Evolutionary conservation across 2,888 invertebrate genomes (phyloP).

Genomic region (Leucania comma): DNA sequence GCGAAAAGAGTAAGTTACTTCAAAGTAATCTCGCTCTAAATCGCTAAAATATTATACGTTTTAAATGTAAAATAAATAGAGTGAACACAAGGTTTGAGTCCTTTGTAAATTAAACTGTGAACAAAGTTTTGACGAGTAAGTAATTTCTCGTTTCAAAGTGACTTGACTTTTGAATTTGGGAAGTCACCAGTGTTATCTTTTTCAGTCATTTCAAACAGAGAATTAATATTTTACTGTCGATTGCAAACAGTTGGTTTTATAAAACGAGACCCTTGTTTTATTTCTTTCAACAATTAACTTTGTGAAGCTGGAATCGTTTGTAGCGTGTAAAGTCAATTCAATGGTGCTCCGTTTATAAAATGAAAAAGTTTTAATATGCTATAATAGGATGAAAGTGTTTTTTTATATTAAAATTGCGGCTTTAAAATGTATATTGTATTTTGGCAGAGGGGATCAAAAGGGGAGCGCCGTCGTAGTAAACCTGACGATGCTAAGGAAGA

Average conservation of each 20-base stretch:
- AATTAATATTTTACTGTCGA: slow-evolving; percentile 47
- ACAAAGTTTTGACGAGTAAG: slow-evolving; percentile 62
- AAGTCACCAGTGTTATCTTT: slow-evolving; percentile 58
- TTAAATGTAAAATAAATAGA: slow-evolving; percentile 30
- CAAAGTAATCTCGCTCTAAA: slow-evolving; percentile 8
- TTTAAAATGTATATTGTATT: slow-evolving; percentile 52
- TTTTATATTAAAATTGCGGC: slow-evolving; percentile 32
- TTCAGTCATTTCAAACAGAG: slow-evolving; percentile 48
- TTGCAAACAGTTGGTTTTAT: slow-evolving; percentile 28
- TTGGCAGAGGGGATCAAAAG: slow-evolving; percentile 74
- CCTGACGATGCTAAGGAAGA: slow-evolving; percentile 79
- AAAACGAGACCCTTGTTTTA: slow-evolving; percentile 26
- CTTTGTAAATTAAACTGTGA: slow-evolving; percentile 55
- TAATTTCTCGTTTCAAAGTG: slow-evolving; percentile 58
- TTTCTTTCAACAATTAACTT: slow-evolving; percentile 6
- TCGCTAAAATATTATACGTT: slow-evolving; percentile 21
- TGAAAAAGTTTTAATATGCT: slow-evolving; percentile 17
- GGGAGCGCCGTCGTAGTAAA: slow-evolving; percentile 77
- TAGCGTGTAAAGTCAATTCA: neutral
- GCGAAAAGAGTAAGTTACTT: slow-evolving; percentile 76
- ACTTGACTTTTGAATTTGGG: slow-evolving; percentile 46
- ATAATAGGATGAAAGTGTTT: slow-evolving; percentile 30
- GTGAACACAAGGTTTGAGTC: slow-evolving; percentile 38
- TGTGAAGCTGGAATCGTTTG: neutral
- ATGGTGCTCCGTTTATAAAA: slow-evolving; percentile 11